Evolutionary conservation across 2,888 invertebrate species (phyloP).

Genomic region (Allacma fusca): DNA sequence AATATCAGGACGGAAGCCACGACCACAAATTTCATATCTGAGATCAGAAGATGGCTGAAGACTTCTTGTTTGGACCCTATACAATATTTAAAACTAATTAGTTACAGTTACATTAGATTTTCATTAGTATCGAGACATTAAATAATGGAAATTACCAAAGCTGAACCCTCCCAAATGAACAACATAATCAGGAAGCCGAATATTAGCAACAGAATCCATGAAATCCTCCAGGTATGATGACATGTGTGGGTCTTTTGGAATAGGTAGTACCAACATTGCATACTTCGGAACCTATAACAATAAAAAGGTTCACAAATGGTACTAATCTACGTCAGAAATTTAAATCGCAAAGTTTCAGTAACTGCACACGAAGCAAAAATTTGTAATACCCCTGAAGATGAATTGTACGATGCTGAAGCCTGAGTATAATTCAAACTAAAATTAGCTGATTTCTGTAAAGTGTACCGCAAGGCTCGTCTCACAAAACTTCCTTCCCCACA

Average conservation of each 20-base stretch:
- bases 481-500: conserved; percentile 47
- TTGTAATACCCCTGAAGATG: too few species aligned
- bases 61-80: conserved; percentile 82
- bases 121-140: too few species aligned
- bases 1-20: conserved; percentile 81
- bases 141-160: conserved; percentile 55
- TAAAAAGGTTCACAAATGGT: background rate
- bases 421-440: background rate
- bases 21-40: conserved; percentile 82
- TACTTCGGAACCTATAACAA: conserved; percentile 46
- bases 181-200: conserved; percentile 50
- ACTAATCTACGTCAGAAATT: too few species aligned
- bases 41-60: conserved; percentile 82
- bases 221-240: conserved; percentile 48
- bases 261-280: conserved; percentile 56
- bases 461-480: conserved; percentile 41
- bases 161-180: conserved; percentile 57
- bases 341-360: too few species aligned
- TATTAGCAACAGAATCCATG: conserved; percentile 46
- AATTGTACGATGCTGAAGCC: too few species aligned
- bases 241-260: conserved; percentile 52
- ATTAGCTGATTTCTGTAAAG: conserved; percentile 43
- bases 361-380: too few species aligned
- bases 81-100: too few species aligned
- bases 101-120: background rate